A percentile compares a stretch with the other conserved stretches of the same genome.
Conservation (phyloP, 2,113 vertebrate genomes). For the Oreamnos americanus region DNA sequence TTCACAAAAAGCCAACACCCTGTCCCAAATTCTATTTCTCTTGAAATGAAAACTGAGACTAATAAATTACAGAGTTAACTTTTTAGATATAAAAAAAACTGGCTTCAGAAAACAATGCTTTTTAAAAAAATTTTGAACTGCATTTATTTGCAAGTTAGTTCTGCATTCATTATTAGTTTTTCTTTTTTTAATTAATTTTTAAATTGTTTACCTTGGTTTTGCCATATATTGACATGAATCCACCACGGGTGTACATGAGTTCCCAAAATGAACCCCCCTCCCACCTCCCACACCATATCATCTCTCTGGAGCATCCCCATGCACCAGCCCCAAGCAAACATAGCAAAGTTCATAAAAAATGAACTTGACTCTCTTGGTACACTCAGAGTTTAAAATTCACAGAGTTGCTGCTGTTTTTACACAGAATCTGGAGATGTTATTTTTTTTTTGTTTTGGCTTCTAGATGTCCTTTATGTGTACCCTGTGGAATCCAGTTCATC, state of each 20-base stretch:
- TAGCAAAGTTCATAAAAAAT: conserved; percentile 46
- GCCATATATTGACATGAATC: too few species aligned
- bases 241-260: too few species aligned
- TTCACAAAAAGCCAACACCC: not conserved
- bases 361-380: conserved; percentile 44
- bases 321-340: not conserved
- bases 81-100: conserved; percentile 51
- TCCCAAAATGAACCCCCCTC: too few species aligned
- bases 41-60: conserved; percentile 47
- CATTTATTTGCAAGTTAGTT: too few species aligned
- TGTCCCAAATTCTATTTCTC: conserved; percentile 5
- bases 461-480: conserved; percentile 43
- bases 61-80: conserved; percentile 12
- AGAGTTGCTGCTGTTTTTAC: not conserved
- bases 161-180: too few species aligned
- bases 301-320: too few species aligned
- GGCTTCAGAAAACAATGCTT: not conserved
- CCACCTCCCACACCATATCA: too few species aligned
- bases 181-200: too few species aligned
- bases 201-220: too few species aligned
- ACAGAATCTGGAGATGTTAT: conserved; percentile 39
- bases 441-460: conserved; percentile 58
- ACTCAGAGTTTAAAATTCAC: conserved; percentile 13
- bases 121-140: too few species aligned
- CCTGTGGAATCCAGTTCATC: conserved; percentile 14